Conservation (phyloP, 92 coral and sea anemone genomes). For the Pocillopora grandis region DNA sequence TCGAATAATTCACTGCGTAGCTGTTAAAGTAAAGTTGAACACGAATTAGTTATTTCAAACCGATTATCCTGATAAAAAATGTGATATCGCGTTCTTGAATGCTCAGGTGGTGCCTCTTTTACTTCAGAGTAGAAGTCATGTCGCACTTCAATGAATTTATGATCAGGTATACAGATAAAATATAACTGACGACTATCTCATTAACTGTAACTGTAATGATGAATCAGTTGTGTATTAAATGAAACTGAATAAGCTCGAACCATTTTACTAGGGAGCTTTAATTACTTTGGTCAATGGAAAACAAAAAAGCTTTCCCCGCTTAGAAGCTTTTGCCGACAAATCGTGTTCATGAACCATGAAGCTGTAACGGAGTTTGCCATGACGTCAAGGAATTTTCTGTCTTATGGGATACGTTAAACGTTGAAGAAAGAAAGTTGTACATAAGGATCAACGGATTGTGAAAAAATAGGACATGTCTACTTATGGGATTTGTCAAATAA, state of each 20-base stretch:
- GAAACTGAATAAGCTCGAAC: background rate
- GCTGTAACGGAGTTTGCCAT: background rate
- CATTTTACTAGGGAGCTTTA: background rate
- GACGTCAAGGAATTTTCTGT: constrained; percentile 21
- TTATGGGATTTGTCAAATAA: background rate
- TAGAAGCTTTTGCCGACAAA: background rate
- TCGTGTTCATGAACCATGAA: constrained; percentile 27
- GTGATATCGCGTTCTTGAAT: too few relatives aligned
- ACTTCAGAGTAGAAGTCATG: too few relatives aligned
- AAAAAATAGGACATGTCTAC: background rate
- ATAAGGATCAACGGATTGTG: constrained; percentile 14
- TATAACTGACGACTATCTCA: too few relatives aligned
- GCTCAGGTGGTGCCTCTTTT: too few relatives aligned
- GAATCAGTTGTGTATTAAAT: too few relatives aligned
- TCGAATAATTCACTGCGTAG: too few relatives aligned
- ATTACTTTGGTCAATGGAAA: constrained; percentile 12
- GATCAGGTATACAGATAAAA: too few relatives aligned
- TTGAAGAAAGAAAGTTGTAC: background rate
- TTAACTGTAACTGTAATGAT: too few relatives aligned
- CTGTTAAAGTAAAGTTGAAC: too few relatives aligned
- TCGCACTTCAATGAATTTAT: too few relatives aligned
- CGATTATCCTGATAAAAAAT: too few relatives aligned
- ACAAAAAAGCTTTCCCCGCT: constrained; percentile 1
- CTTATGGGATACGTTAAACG: constrained; percentile 5
- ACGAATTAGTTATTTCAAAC: too few relatives aligned